Base-by-base conservation (phyloP, 2,113 vertebrate genomes). In the Leucopsar rothschildi region DNA sequence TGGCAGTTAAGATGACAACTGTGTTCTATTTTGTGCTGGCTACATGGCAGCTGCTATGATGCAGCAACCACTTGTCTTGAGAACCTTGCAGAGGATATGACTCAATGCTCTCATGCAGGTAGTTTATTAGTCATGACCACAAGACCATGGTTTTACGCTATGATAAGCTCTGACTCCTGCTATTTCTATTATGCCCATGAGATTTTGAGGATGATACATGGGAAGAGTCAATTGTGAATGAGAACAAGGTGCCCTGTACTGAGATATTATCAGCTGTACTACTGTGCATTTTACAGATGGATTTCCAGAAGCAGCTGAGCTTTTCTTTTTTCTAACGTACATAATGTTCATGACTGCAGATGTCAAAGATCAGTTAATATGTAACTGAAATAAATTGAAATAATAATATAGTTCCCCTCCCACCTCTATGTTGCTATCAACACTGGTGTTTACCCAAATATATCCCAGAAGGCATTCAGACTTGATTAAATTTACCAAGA, bases 51-150 rank as follows among this genome's bases (percentile, higher is more conserved):
- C 40, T 79, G 50, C 55, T 56, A 9, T 59, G 76, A 86, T 70
- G 63, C 73, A 87, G 59, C 29, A 73, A 81, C 25, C 47, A 39
- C 47, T 94, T 81, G 50, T 37, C 73, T 57, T 35, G 35, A 87
- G 35, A 78, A 20, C n/a, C 55, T 89, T 63, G 78, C 49, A 87
- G 21, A 89, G 33, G 56, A 70, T 86, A 45, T 94, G 94, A 95
- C 66, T 93, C 82, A 94, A 59, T 47, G 64, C 29, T 91, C 50
- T 59, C 49, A 56, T 31, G 59, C 53, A 65, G 57, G 57, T 86
- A 82, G 14, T 75, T 88, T 78, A 75, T 94, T 92, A 94, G 84
- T 93, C 84, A 64, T 90, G 88, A 85, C 78, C 73, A 85, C 53
- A 82, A 66, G 75, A 72, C 42, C 52, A 69, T 49, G 56, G 37